A percentile compares a stretch with the other conserved stretches of the same genome.
Conservation (phyloP, 2,113 vertebrate species). For the Syngnathoides biaculeatus region DNA sequence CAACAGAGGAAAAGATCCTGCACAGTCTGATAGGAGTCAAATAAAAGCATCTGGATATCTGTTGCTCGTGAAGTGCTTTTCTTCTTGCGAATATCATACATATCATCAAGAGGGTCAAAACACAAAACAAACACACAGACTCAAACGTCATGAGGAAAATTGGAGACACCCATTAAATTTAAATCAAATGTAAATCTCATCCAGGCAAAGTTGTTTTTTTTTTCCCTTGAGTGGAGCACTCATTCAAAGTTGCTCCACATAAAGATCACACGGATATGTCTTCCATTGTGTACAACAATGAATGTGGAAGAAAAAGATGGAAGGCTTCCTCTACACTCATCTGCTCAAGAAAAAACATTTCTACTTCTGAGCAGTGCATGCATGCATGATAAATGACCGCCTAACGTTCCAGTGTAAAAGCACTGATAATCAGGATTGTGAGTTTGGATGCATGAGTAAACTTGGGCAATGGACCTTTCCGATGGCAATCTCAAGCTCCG, state of each 20-base stretch:
- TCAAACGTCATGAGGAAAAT: background rate
- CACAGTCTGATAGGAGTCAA: constrained; percentile 22
- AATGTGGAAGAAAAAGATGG: background rate
- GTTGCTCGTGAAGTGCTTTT: constrained; percentile 23
- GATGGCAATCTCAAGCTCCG: too few relatives aligned
- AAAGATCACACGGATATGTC: background rate
- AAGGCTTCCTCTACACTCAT: background rate
- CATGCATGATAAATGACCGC: background rate
- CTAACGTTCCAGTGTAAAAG: background rate
- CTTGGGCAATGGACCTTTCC: background rate
- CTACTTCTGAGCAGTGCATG: background rate
- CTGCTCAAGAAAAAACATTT: background rate
- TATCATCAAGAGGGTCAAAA: constrained; percentile 21
- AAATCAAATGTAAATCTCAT: background rate
- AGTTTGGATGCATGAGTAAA: background rate
- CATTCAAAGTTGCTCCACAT: constrained; percentile 4
- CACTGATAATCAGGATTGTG: background rate
- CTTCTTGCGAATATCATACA: constrained; percentile 21
- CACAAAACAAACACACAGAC: constrained; percentile 2
- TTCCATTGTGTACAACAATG: background rate
- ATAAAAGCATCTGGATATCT: constrained; percentile 17
- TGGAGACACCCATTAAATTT: too few relatives aligned
- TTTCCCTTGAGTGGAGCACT: background rate
- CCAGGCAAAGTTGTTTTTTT: background rate
- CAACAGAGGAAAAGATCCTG: constrained; percentile 38